A percentile compares a stretch with the other conserved stretches of the same genome.
These are phyloP conservation scores for Engystomops pustulosus DNA, from an alignment of 2,113 vertebrate species.

Conservation along the genomic window DNA sequence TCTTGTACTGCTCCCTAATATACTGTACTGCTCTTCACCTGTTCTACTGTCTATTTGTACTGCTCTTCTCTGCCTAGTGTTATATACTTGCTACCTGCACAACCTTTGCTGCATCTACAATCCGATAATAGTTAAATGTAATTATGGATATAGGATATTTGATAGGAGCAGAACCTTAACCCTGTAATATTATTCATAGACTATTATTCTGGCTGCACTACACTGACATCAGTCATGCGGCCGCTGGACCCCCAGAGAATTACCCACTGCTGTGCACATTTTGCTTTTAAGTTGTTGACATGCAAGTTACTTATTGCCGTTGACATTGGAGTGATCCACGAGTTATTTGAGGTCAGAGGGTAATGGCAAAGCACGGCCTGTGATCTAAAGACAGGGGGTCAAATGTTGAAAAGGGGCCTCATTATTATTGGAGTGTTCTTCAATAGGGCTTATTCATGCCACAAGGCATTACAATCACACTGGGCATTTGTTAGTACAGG, in stretches of 20 bases:
- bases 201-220: constrained; percentile 47
- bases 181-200: neutral
- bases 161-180: neutral
- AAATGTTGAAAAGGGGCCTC: constrained; percentile 63
- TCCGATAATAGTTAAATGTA: too few species aligned
- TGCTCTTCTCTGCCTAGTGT: too few species aligned
- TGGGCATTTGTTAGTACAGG: constrained; percentile 63
- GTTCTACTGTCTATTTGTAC: too few species aligned
- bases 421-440: constrained; percentile 55
- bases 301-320: constrained; percentile 60
- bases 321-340: constrained; percentile 57
- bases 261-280: constrained; percentile 24
- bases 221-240: neutral
- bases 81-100: too few species aligned
- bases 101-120: too few species aligned
- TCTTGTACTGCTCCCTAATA: too few species aligned
- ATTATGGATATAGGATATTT: too few species aligned
- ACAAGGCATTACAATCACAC: constrained; percentile 55
- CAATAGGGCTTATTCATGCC: constrained; percentile 57
- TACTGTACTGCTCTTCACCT: too few species aligned
- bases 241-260: neutral
- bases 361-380: constrained; percentile 58
- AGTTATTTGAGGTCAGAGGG: constrained; percentile 59
- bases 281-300: neutral
- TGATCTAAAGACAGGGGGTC: constrained; percentile 57